Evolutionary conservation across 2,113 vertebrate genomes (phyloP).

Genomic region (Erythrocebus patas): DNA sequence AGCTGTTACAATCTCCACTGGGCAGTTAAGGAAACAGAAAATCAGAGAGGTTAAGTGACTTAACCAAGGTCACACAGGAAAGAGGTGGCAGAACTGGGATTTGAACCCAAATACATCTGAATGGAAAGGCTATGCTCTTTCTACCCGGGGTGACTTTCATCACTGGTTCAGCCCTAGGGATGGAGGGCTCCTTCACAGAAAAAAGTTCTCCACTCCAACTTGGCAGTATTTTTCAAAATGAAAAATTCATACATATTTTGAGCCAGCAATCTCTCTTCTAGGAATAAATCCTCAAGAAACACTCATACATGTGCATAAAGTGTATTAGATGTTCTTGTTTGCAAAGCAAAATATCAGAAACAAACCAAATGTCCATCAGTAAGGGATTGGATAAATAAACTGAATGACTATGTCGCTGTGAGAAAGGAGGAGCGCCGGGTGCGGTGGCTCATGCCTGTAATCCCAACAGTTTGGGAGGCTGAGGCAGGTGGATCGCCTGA

Average conservation of each 20-base stretch:
- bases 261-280: conserved; percentile 65
- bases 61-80: conserved; percentile 43
- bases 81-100: background rate
- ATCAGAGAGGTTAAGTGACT: conserved; percentile 4
- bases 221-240: conserved; percentile 62
- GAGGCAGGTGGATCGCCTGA: too few species aligned
- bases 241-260: conserved; percentile 63
- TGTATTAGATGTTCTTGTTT: conserved; percentile 8
- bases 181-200: conserved; percentile 45
- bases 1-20: background rate
- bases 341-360: conserved; percentile 3
- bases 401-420: background rate
- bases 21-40: conserved; percentile 15
- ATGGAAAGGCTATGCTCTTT: conserved; percentile 3
- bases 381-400: background rate
- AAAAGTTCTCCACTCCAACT: conserved; percentile 59
- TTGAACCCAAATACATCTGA: background rate
- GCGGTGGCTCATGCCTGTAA: too few species aligned
- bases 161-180: background rate
- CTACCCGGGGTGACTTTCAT: background rate
- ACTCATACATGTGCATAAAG: conserved; percentile 11
- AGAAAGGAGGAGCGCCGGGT: background rate
- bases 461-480: too few species aligned
- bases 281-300: conserved; percentile 69
- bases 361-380: background rate